These are phyloP conservation scores for Teleogryllus occipitalis DNA, from an alignment of 1,140 invertebrate genomes.

Conservation along the genomic window DNA sequence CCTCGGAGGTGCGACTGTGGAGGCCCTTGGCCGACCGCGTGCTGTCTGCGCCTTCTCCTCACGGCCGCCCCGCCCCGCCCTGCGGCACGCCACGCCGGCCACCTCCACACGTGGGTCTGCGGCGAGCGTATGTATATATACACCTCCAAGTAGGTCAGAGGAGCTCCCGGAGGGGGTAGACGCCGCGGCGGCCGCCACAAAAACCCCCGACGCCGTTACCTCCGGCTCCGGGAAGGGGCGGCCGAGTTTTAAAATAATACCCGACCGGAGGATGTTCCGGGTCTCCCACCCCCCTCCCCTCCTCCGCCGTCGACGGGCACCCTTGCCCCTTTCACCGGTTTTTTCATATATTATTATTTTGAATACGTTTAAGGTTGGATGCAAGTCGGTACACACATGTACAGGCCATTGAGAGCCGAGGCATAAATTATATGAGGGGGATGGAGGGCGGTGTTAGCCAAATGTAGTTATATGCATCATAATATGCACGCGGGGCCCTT, in stretches of 20 bases:
- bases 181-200: background rate
- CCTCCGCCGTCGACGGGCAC: background rate
- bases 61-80: too few relatives aligned
- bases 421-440: constrained; percentile 13
- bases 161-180: background rate
- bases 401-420: constrained; percentile 3
- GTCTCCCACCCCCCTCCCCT: background rate
- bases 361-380: constrained; percentile 18
- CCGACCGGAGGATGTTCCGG: background rate
- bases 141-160: background rate
- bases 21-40: too few relatives aligned
- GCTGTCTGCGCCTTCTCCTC: too few relatives aligned
- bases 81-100: background rate
- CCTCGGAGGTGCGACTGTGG: too few relatives aligned
- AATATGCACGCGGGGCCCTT: constrained; percentile 24
- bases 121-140: background rate
- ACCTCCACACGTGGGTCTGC: background rate
- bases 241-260: background rate
- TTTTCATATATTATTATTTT: constrained; percentile 11
- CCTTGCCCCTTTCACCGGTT: background rate
- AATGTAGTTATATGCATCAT: constrained; percentile 17
- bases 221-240: background rate
- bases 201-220: background rate
- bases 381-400: constrained; percentile 12
- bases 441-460: background rate